phyloP scores from a whole-genome alignment of 1,140 invertebrate species.

The Drosophila leontia region DNA sequence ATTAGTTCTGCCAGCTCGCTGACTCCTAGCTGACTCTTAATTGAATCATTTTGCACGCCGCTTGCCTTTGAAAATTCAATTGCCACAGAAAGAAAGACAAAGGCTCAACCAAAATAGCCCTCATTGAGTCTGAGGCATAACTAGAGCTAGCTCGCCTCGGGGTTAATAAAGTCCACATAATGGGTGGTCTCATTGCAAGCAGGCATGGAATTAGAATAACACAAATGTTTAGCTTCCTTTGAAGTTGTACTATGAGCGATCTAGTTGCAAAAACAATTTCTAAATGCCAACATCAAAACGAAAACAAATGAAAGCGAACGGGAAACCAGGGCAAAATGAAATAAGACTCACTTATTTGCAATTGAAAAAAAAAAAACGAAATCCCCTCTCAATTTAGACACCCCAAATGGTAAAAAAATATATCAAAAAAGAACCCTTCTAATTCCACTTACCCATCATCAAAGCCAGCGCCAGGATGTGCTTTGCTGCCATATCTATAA shows the following conservation, averaged over 20 bases:
- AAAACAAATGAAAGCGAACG: conserved; percentile 38
- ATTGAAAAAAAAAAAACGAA: neutral
- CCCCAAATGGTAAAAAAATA: neutral
- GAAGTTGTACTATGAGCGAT: conserved; percentile 17
- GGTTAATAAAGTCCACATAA: conserved; percentile 36
- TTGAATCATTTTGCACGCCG: conserved; percentile 77
- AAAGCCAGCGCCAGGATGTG: conserved; percentile 22
- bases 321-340: conserved; percentile 3
- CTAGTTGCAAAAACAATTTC: conserved; percentile 27
- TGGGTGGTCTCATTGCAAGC: conserved; percentile 21
- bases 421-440: neutral
- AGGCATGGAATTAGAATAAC: conserved; percentile 12
- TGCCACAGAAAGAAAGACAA: conserved; percentile 35
- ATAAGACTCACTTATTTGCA: conserved; percentile 15
- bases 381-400: conserved; percentile 12
- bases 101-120: conserved; percentile 36
- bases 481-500: conserved; percentile 55
- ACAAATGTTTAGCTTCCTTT: conserved; percentile 44
- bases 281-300: conserved; percentile 13
- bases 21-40: conserved; percentile 53
- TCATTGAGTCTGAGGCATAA: conserved; percentile 1
- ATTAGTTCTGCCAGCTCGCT: conserved; percentile 68
- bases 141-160: neutral
- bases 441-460: conserved; percentile 57
- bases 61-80: conserved; percentile 67